These are phyloP conservation scores for Oreochromis spilurus DNA, from an alignment of 2,113 vertebrate genomes.

Conservation along the genomic window DNA sequence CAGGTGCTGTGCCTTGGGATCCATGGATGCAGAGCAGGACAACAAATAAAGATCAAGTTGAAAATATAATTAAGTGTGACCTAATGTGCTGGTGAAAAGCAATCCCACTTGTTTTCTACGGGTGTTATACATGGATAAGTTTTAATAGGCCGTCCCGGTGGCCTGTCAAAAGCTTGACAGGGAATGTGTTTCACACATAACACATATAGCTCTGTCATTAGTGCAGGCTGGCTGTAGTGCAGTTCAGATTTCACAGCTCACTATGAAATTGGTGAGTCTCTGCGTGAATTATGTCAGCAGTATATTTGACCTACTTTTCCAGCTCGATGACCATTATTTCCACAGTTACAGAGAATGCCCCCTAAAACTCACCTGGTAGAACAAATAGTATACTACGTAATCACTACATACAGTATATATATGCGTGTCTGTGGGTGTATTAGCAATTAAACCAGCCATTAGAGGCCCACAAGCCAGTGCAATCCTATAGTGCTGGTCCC, in stretches of 20 bases:
- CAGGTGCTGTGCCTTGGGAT: slow-evolving; percentile 31
- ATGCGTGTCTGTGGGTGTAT: neutral
- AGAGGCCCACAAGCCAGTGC: neutral
- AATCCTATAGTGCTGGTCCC: neutral
- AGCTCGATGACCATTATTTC: neutral
- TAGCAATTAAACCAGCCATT: neutral
- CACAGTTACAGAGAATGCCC: neutral
- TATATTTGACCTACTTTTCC: slow-evolving; percentile 37
- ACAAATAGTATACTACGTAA: neutral
- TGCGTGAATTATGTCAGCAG: slow-evolving; percentile 29
- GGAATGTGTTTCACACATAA: slow-evolving; percentile 17
- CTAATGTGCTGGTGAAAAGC: neutral
- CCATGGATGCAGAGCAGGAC: slow-evolving; percentile 19
- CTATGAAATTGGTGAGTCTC: neutral
- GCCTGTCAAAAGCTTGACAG: neutral
- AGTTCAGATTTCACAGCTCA: slow-evolving; percentile 29
- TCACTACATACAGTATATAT: neutral
- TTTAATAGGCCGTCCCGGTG: neutral
- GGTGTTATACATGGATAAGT: neutral
- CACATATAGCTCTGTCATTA: slow-evolving; percentile 4
- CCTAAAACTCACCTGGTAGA: neutral
- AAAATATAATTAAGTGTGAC: slow-evolving; percentile 33
- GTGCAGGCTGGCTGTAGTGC: neutral
- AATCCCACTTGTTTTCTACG: neutral
- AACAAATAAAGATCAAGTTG: slow-evolving; percentile 19